Percentiles rank a stretch among this genome's conserved stretches.
Evolutionary conservation across 1,140 invertebrate genomes (phyloP).

Genomic region (Zaprionus taronus): DNA sequence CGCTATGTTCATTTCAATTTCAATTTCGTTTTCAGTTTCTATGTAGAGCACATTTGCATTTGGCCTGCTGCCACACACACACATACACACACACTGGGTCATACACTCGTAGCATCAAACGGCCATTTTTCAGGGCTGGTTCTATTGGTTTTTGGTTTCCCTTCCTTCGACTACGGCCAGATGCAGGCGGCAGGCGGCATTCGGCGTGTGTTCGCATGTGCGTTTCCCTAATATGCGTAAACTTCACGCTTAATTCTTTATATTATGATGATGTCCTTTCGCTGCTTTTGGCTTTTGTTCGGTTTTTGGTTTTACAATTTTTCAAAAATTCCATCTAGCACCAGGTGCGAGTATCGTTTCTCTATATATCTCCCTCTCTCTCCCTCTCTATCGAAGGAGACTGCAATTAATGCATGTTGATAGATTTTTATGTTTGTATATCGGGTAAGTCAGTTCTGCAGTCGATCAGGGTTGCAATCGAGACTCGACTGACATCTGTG

Average conservation of each 20-base stretch:
- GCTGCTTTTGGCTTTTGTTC: conserved; percentile 78
- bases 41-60: conserved; percentile 64
- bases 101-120: conserved; percentile 9
- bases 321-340: conserved; percentile 61
- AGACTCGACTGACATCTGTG: conserved; percentile 9
- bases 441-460: conserved; percentile 49
- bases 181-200: conserved; percentile 79
- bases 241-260: conserved; percentile 83
- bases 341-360: conserved; percentile 73
- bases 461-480: conserved; percentile 43
- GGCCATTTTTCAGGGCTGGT: conserved; percentile 58
- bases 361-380: conserved; percentile 5
- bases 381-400: conserved; percentile 26
- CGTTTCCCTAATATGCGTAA: conserved; percentile 83
- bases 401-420: conserved; percentile 74
- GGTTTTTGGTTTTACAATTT: conserved; percentile 68
- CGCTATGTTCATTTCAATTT: conserved; percentile 43
- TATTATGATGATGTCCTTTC: conserved; percentile 80
- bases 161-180: conserved; percentile 37
- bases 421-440: conserved; percentile 83
- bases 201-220: conserved; percentile 68
- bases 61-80: conserved; percentile 35
- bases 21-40: conserved; percentile 3
- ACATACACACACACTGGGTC: conserved; percentile 11
- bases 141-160: conserved; percentile 32